Evolutionary conservation across 92 coral and sea anemone genomes (phyloP).

Genomic region (Epizoanthus scotinus): DNA sequence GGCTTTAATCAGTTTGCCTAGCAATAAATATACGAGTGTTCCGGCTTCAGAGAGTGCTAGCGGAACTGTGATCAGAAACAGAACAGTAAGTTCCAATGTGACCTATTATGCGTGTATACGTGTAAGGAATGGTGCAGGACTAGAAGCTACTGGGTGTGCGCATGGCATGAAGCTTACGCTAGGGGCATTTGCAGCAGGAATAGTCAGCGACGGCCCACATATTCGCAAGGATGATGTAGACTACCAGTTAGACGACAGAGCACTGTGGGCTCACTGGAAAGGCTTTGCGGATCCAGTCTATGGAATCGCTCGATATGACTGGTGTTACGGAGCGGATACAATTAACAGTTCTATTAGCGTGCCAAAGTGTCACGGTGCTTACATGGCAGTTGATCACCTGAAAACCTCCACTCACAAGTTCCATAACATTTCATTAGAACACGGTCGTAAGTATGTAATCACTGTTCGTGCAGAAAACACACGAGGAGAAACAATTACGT

Average conservation of each 20-base stretch:
- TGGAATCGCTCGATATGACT: conserved; percentile 74
- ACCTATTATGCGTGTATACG: conserved; percentile 87
- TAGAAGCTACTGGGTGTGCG: conserved; percentile 82
- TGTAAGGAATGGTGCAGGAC: conserved; percentile 89
- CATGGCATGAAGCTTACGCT: conserved; percentile 63
- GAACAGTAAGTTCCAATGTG: conserved; percentile 69
- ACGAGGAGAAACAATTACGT: conserved; percentile 65
- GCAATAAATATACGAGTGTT: conserved; percentile 55
- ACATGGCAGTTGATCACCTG: conserved; percentile 51
- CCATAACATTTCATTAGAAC: conserved; percentile 70
- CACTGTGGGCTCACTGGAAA: conserved; percentile 94
- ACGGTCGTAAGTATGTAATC: conserved; percentile 74
- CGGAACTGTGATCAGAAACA: conserved; percentile 72
- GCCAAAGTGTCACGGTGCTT: conserved; percentile 64
- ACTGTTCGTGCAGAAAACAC: conserved; percentile 73
- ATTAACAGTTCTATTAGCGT: conserved; percentile 38
- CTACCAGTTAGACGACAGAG: conserved; percentile 90
- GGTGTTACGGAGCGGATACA: conserved; percentile 81
- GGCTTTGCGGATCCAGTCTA: conserved; percentile 93
- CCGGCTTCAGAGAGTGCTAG: conserved; percentile 64
- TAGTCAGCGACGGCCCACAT: conserved; percentile 82
- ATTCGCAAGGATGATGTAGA: conserved; percentile 66
- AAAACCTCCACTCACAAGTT: conserved; percentile 73
- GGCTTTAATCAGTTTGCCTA: conserved; percentile 26
- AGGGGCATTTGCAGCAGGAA: conserved; percentile 88